Base-by-base conservation (phyloP, 1,140 invertebrate genomes). In the Pseudoatta argentina region DNA sequence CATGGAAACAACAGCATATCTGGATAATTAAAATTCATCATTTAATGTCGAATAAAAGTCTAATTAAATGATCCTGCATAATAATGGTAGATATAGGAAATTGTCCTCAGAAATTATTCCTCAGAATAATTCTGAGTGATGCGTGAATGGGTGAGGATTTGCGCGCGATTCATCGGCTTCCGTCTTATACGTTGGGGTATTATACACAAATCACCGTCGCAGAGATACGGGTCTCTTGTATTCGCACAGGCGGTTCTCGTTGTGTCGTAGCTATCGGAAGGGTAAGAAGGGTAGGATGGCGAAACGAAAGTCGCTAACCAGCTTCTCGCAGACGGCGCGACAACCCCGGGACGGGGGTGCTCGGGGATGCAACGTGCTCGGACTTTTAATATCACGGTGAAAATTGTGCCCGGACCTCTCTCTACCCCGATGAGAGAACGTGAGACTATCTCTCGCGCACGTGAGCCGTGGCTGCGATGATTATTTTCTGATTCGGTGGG, bases 401-500 rank as follows among this genome's bases (percentile, higher is more conserved):
- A 83, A 83, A 83, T 83, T 73, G 55, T 83, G 27, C 79, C 39
- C 55, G 53, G 55, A 57, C 24, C 44, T 34, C 55, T 24, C 69
- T 72, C 51, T 59, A 14, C 18, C 67, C 39, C 69, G 79, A 83
- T 83, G 69, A 83, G 69, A 73, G 69, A 75, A 83, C 79, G 79
- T 83, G 79, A 83, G 79, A 63, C 79, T 63, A 83, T 83, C 79
- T 83, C 69, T 67, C 69, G 79, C 79, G 69, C 79, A 75, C 69
- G 79, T 83, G 79, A 83, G 79, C 53, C 79, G 55, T 63, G 79
- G 79, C 69, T 7, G 79, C 69, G 53, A 83, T 83, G 79, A 83
- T 83, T 83, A 83, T 83, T 83, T 83, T 83, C 79, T 83, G 79
- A 83, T 83, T 83, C 79, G 79, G 79, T 83, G 53, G 79, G 69